Evolutionary conservation across 2,888 invertebrate species (phyloP).

Genomic region (Lobophora halterata): DNA sequence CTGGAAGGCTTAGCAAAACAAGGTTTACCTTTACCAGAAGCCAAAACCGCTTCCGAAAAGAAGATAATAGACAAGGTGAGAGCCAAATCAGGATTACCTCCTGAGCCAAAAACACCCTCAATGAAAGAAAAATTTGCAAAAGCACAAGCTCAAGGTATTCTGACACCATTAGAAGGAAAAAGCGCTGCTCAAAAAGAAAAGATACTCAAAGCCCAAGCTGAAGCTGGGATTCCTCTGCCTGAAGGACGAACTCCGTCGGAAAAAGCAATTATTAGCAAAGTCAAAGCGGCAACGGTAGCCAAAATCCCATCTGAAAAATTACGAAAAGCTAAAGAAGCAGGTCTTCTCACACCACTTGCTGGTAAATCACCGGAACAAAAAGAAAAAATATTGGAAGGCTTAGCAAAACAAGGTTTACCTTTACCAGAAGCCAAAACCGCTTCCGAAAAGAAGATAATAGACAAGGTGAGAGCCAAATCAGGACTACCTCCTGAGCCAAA

Average conservation of each 20-base stretch:
- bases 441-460: constrained; percentile 37
- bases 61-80: constrained; percentile 23
- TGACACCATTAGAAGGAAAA: constrained; percentile 32
- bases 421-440: constrained; percentile 36
- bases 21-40: constrained; percentile 33
- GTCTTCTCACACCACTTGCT: constrained; percentile 31
- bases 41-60: constrained; percentile 32
- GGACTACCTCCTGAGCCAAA: constrained; percentile 31
- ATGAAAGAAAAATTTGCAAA: constrained; percentile 29
- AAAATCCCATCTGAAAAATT: constrained; percentile 43
- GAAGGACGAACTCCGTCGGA: constrained; percentile 36
- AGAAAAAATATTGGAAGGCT: constrained; percentile 33
- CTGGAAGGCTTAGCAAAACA: constrained; percentile 27
- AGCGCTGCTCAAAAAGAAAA: constrained; percentile 33
- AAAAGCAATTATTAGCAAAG: constrained; percentile 20
- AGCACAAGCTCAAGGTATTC: constrained; percentile 32
- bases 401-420: constrained; percentile 28
- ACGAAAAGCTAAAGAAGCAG: constrained; percentile 32
- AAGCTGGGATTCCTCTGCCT: constrained; percentile 34
- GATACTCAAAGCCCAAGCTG: constrained; percentile 28
- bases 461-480: constrained; percentile 31
- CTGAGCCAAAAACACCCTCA: constrained; percentile 36
- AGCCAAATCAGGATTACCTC: constrained; percentile 36
- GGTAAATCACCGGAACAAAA: constrained; percentile 36
- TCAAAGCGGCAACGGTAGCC: no score